Percentiles rank a stretch among this genome's conserved stretches.
phyloP scores from a whole-genome alignment of 2,113 vertebrate species.

The Dissostichus mawsoni region DNA sequence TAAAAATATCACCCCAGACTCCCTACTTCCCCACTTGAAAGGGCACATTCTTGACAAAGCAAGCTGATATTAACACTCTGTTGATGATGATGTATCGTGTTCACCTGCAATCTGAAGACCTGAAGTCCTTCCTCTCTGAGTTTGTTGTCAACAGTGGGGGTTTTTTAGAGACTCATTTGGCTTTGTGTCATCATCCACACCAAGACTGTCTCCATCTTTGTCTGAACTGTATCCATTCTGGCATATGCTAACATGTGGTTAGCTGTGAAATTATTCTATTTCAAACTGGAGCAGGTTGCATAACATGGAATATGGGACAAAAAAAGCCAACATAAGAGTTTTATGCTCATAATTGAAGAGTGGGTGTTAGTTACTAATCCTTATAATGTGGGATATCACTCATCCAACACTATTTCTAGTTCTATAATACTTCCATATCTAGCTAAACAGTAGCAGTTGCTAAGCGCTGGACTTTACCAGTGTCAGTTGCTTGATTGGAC shows the following conservation, averaged over 20 bases:
- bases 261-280: slow-evolving; percentile 51
- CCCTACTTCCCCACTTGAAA: slow-evolving; percentile 28
- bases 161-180: not conserved
- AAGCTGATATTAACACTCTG: slow-evolving; percentile 32
- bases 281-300: slow-evolving; percentile 73
- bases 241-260: slow-evolving; percentile 39
- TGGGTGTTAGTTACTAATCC: slow-evolving; percentile 79
- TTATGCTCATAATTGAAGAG: slow-evolving; percentile 77
- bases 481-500: slow-evolving; percentile 36
- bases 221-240: slow-evolving; percentile 18
- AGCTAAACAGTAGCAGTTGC: slow-evolving; percentile 32
- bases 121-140: not conserved
- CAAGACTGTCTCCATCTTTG: not conserved
- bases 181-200: not conserved
- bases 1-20: slow-evolving; percentile 59
- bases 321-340: slow-evolving; percentile 68
- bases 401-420: slow-evolving; percentile 67
- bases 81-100: slow-evolving; percentile 43
- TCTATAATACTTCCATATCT: slow-evolving; percentile 60
- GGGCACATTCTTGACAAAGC: slow-evolving; percentile 27
- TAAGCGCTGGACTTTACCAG: slow-evolving; percentile 39
- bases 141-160: not conserved
- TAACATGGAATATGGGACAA: slow-evolving; percentile 68
- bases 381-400: slow-evolving; percentile 70
- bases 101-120: slow-evolving; percentile 32